These are phyloP conservation scores for Trachelus troglodyta DNA, from an alignment of 2,888 invertebrate genomes.

Conservation along the genomic window DNA sequence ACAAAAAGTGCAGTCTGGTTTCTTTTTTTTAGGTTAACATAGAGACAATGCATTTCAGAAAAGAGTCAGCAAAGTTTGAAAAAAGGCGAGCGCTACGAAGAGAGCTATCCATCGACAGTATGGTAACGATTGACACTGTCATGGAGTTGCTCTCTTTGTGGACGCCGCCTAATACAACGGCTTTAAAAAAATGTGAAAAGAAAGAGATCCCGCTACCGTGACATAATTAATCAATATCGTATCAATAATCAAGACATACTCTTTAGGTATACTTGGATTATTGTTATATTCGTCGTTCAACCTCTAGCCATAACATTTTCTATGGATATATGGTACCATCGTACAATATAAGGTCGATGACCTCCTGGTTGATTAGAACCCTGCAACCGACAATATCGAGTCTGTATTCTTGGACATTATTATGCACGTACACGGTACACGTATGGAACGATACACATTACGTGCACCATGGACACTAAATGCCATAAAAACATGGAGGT, in stretches of 20 bases:
- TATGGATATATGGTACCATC: conserved; percentile 6
- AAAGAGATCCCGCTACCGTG: background rate
- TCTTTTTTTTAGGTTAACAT: background rate
- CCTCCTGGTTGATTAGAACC: conserved; percentile 26
- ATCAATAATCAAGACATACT: background rate
- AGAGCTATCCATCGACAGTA: conserved; percentile 99
- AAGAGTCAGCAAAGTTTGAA: background rate
- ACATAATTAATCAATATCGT: background rate
- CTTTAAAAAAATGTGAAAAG: background rate
- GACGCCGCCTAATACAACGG: conserved; percentile 78
- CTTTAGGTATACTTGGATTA: background rate
- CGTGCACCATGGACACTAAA: conserved; percentile 2
- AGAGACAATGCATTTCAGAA: background rate
- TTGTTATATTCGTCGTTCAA: background rate
- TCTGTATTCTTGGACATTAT: conserved; percentile 1
- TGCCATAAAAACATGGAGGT: background rate
- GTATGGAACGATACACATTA: background rate
- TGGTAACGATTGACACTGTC: conserved; percentile 92
- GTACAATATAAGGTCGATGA: conserved; percentile 17
- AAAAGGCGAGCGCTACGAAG: conserved; percentile 76
- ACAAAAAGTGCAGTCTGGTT: conserved; percentile 9
- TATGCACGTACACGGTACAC: conserved; percentile 1
- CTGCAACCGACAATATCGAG: background rate
- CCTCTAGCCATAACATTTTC: conserved; percentile 18
- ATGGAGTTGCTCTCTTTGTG: conserved; percentile 99